Conservation (phyloP, 2,888 invertebrate genomes). For the Eilema griseolum region DNA sequence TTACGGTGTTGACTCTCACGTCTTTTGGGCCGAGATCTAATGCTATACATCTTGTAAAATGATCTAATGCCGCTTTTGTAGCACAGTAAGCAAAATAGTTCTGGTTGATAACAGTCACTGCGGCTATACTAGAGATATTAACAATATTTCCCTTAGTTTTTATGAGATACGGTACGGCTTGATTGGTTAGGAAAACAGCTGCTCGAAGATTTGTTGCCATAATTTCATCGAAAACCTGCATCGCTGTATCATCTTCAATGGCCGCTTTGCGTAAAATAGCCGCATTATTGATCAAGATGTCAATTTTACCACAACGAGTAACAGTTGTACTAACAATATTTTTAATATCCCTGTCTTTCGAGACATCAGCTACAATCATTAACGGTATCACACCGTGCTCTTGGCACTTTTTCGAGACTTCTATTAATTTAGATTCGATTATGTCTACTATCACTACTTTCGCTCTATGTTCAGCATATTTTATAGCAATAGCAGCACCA, state of each 20-base stretch:
- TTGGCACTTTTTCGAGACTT: conserved; percentile 51
- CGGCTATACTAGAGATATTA: conserved; percentile 57
- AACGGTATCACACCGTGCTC: conserved; percentile 45
- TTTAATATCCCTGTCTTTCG: conserved; percentile 51
- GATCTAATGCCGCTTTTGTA: conserved; percentile 87
- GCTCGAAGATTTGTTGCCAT: conserved; percentile 55
- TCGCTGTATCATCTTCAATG: conserved; percentile 32
- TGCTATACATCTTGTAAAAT: conserved; percentile 61
- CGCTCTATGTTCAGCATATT: conserved; percentile 63
- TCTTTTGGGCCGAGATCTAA: conserved; percentile 92
- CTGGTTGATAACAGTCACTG: conserved; percentile 16
- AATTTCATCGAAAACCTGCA: conserved; percentile 52
- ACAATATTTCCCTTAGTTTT: conserved; percentile 59
- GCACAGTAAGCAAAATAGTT: conserved; percentile 45
- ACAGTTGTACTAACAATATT: conserved; percentile 51
- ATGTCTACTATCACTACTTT: conserved; percentile 61
- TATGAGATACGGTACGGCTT: conserved; percentile 52
- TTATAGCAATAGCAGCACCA: conserved; percentile 62
- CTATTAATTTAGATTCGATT: conserved; percentile 58
- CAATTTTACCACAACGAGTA: conserved; percentile 55
- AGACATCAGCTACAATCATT: conserved; percentile 54
- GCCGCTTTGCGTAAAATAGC: conserved; percentile 41
- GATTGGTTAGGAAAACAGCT: conserved; percentile 48
- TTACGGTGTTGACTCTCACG: conserved; percentile 87
- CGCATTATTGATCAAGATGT: conserved; percentile 62